These are phyloP conservation scores for Anoncus sp. DNA, from an alignment of 2,888 invertebrate genomes.

Conservation along the genomic window DNA sequence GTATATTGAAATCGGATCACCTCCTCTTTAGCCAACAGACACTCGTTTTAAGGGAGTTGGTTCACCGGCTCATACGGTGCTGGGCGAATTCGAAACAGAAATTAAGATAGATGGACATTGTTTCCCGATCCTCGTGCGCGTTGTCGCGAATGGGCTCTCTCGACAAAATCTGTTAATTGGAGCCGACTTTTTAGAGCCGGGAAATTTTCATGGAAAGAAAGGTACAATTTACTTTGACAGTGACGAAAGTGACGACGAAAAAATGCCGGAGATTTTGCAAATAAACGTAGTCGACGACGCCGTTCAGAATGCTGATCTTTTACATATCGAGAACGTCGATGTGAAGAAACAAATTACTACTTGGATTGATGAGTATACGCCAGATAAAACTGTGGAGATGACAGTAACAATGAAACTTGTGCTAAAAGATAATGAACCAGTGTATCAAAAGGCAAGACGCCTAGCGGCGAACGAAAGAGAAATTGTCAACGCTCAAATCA, in stretches of 20 bases:
- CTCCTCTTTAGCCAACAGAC: slow-evolving; percentile 16
- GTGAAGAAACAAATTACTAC: slow-evolving; percentile 24
- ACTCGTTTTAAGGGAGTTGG: slow-evolving; percentile 47
- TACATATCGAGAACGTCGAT: slow-evolving; percentile 5
- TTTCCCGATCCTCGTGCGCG: slow-evolving; percentile 15
- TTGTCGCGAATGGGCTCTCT: slow-evolving; percentile 13
- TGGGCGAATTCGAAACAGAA: slow-evolving; percentile 20
- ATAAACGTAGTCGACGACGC: neutral
- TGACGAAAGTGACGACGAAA: slow-evolving; percentile 6
- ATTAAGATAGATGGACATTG: slow-evolving; percentile 28
- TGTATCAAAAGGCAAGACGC: slow-evolving; percentile 68
- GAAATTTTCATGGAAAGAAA: neutral
- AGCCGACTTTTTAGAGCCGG: slow-evolving; percentile 26
- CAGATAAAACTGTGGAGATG: slow-evolving; percentile 64
- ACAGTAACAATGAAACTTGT: slow-evolving; percentile 71
- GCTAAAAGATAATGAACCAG: slow-evolving; percentile 71
- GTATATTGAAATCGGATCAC: slow-evolving; percentile 49
- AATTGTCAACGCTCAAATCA: slow-evolving; percentile 68
- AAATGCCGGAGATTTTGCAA: neutral
- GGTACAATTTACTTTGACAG: too few species aligned
- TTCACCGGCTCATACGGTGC: slow-evolving; percentile 13
- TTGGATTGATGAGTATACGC: slow-evolving; percentile 64
- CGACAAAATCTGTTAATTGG: slow-evolving; percentile 28
- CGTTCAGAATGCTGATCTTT: neutral
- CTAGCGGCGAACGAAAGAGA: slow-evolving; percentile 69